Base-by-base conservation (phyloP, 2,888 invertebrate species). In the Chaetogeoica ovagalla region DNA sequence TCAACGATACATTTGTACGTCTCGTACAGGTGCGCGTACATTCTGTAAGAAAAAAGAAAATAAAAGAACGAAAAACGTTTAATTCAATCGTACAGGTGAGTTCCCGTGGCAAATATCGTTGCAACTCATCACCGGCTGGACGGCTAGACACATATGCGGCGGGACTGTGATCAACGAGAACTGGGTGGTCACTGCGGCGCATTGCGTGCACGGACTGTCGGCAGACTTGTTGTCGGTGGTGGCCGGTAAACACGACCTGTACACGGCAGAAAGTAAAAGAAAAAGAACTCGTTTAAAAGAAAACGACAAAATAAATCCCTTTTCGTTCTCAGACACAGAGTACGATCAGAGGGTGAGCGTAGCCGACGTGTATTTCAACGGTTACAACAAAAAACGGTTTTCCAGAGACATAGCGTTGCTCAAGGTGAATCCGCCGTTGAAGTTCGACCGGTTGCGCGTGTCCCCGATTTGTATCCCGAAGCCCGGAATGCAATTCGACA, bases 381-480 rank as follows among this genome's bases (percentile, higher is more conserved):
- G 82, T n/a, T 84, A 81, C 81, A 70, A 79, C 69, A 83, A 83
- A 37, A 79, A 81, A 1, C 83, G 81, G 19, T 84, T 84, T 76
- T 82, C 84, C 11, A 84, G 84, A 79, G 85, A 85, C 83, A 84
- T 85, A 15, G 85, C 85, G 0, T 82, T 86, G 48, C 83, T 86
- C 11, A 84, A 83, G 68, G 76, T 85, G 68, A 75, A 81, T 11
- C 82, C 74, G 1, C 82, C 84, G 1, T 81, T 85, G n/a, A 82
- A 76, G 30, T 79, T 85, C 13, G 83, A 84, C 82, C 83, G 84
- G 19, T 83, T 83, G 63, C 83, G 84, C 63, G 84, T 86, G 73
- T 84, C 85, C n/a, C 87, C 87, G 0, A 85, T 86, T 37, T 87
- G 87, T 81, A 84, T 87, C 4, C 87, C 87, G 2, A 83, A 82